Evolutionary conservation across 2,797 vertebrate genomes (phyloP), one percentile per base, ranked within the genome.

Genomic region (Alauda arvensis): DNA sequence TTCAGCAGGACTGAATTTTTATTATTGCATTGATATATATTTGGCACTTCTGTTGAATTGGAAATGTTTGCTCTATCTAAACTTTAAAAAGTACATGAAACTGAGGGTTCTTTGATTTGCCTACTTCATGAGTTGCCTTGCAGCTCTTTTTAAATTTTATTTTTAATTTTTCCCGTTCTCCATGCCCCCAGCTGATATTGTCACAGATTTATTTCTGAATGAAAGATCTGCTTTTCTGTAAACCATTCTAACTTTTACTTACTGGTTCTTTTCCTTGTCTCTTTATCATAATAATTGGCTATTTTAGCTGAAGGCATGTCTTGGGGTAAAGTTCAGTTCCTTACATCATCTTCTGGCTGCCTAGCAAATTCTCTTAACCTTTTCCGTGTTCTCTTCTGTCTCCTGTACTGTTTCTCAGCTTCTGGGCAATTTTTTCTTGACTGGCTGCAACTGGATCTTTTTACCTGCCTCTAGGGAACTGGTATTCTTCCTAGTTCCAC

Each of bases 291-390:
- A 42, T 71, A 57, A 70, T 61, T 46, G 61, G 51, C 39, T 92
- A 2, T 79, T 87, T 89, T 76, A 72, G 68, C 63, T 84, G 65
- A 63, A 92, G 61, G 71, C 68, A 9, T 67, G 25, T 70, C 76
- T 84, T 70, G 76, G 42, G 53, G 61, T 89, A 77, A 66, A 88
- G 31, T 75, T 92, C 53, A 53, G 34, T 69, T 89, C 85, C 61
- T 77, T 61, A 40, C 48, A 83, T 82, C 9, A 29, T 82, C 53
- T 48, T 65, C 49, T 84, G 71, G 28, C 49, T 88, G 40, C 6
- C 10, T 51, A 49, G 52, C 7, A 80, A 69, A 53, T 65, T 88
- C 56, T 81, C 33, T 55, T 76, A 85, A 80, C 48, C 29, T 85
- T 91, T 85, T 87, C 56, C 5, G 8, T 28, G 45, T 80, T 21